These are phyloP conservation scores for Gambusia affinis DNA, from an alignment of 2,113 vertebrate species.

Conservation along the genomic window DNA sequence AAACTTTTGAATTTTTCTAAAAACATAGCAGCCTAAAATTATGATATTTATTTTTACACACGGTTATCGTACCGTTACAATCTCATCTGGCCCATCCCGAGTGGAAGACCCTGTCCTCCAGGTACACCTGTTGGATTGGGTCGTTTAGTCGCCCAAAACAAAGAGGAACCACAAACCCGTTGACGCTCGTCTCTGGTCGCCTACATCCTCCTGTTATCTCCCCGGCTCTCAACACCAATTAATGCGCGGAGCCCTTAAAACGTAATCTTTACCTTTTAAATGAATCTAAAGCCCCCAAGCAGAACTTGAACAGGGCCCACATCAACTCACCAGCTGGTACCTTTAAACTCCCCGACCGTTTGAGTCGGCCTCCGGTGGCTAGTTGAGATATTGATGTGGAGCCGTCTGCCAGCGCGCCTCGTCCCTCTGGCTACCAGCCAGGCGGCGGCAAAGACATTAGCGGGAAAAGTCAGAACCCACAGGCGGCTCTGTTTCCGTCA, in stretches of 20 bases:
- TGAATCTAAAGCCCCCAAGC: constrained; percentile 75
- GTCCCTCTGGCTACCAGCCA: constrained; percentile 63
- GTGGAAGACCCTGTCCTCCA: constrained; percentile 51
- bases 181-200: constrained; percentile 50
- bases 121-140: constrained; percentile 13
- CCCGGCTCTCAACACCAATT: constrained; percentile 71
- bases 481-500: constrained; percentile 40
- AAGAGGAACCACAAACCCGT: constrained; percentile 50
- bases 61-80: neutral
- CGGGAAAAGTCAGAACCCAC: constrained; percentile 68
- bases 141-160: constrained; percentile 45
- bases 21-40: neutral
- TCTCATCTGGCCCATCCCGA: neutral
- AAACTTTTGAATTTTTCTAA: no score
- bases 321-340: constrained; percentile 79
- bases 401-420: constrained; percentile 70
- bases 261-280: constrained; percentile 80
- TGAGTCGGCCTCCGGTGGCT: constrained; percentile 73
- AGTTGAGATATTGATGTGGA: constrained; percentile 77
- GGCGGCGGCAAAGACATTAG: constrained; percentile 69
- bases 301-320: constrained; percentile 55
- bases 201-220: constrained; percentile 64
- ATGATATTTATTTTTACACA: neutral
- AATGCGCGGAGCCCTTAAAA: constrained; percentile 73
- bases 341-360: constrained; percentile 73